Evolutionary conservation across 2,113 vertebrate species (phyloP).

Genomic region (Morone chrysops): DNA sequence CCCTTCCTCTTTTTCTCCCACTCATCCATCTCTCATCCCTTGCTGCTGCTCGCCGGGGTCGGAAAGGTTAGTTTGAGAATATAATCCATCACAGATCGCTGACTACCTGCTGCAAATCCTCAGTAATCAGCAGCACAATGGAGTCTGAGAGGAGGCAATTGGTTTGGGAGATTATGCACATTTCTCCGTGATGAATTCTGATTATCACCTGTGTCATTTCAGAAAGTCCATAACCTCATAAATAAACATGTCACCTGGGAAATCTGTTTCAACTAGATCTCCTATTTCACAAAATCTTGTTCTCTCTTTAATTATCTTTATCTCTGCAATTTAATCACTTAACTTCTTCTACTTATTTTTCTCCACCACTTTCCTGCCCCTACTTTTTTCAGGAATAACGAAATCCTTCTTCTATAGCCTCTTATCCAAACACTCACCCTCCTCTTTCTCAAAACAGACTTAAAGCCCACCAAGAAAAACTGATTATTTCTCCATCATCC

Average conservation of each 20-base stretch:
- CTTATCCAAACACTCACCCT: background rate
- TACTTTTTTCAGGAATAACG: background rate
- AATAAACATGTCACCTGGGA: background rate
- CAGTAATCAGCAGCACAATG: conserved; percentile 41
- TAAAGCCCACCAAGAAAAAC: conserved; percentile 3
- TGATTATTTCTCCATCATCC: background rate
- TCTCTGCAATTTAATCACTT: background rate
- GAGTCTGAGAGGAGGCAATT: conserved; percentile 7
- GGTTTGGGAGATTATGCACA: conserved; percentile 45
- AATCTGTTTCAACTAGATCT: background rate
- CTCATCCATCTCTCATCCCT: conserved; percentile 21
- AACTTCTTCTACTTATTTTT: no score
- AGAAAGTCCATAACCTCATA: conserved; percentile 3
- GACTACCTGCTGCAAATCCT: conserved; percentile 65
- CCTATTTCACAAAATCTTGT: background rate
- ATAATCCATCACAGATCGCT: conserved; percentile 58
- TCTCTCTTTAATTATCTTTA: background rate
- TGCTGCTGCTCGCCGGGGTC: background rate
- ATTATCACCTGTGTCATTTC: conserved; percentile 30
- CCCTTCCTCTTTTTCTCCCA: background rate
- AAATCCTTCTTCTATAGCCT: background rate
- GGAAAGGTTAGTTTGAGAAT: conserved; percentile 32
- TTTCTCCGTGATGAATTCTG: conserved; percentile 28
- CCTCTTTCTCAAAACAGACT: background rate
- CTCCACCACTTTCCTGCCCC: background rate